Conservation (phyloP, 2,113 vertebrate genomes). For the Artemisiospiza belli region DNA sequence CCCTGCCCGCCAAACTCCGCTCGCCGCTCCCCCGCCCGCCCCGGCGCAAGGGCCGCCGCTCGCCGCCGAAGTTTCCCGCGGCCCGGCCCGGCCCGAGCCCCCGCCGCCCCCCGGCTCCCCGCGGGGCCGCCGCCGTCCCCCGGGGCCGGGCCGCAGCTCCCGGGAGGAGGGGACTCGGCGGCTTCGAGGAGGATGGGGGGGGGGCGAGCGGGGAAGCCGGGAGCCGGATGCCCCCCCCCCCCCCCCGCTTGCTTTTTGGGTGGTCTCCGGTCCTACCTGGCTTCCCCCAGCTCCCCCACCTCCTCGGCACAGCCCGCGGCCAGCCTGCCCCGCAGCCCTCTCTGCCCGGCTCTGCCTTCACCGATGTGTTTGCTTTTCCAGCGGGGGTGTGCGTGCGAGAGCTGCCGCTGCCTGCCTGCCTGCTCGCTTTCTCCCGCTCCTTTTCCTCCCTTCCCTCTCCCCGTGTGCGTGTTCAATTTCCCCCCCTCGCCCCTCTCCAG, state of each 20-base stretch:
- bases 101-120: neutral
- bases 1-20: neutral
- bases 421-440: conserved; percentile 2
- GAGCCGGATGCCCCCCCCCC: neutral
- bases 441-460: neutral
- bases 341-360: neutral
- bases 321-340: neutral
- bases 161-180: conserved; percentile 19
- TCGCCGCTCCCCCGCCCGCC: neutral
- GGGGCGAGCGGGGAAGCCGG: neutral
- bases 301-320: neutral
- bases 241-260: neutral
- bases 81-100: neutral
- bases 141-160: conserved; percentile 46
- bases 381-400: neutral
- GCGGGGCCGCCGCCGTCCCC: neutral
- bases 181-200: neutral
- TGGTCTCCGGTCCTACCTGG: conserved; percentile 16
- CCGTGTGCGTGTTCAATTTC: conserved; percentile 22
- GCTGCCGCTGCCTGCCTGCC: neutral
- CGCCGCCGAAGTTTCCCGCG: neutral
- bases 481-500: conserved; percentile 1
- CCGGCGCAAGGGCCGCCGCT: neutral
- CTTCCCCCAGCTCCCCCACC: neutral
- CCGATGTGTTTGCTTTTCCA: neutral